Evolutionary conservation across 2,888 invertebrate species (phyloP), one percentile per base, ranked within the genome.

Genomic region (Calephelis perditalis): DNA sequence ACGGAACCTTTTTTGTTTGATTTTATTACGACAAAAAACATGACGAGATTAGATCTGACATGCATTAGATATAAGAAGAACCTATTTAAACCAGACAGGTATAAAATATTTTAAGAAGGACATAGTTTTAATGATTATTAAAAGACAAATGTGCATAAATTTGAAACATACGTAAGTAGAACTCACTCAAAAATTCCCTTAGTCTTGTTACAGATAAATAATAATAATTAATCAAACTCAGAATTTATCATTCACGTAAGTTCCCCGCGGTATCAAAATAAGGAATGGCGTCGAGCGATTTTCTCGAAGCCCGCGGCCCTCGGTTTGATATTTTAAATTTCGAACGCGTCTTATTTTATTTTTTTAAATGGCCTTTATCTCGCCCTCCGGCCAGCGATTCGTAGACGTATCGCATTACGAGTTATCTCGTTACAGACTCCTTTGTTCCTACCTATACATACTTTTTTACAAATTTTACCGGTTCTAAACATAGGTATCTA

Each of bases 321-420:
- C 74, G 66, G 75, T 73, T 73, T 72, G 79, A 78, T 84, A 84
- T 86, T 84, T 86, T 79, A 78, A 86, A 83, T 84, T 85, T 82
- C 76, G 81, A 86, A 81, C 77, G 74, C 71, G 70, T 74, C 69
- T 66, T 65, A 73, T 79, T 77, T 64, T 66, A 64, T 76, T 82
- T 78, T 79, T 78, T 75, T 75, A 79, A 82, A 77, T 77, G 75
- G 80, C 77, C 79, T 85, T 83, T 85, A 84, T 84, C 80, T 84
- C 76, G 78, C 81, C 84, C 80, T 80, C 81, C 79, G 79, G 81
- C 82, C 81, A 79, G 73, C 74, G 82, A 82, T 82, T 82, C 82
- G 82, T 85, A 82, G 79, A 76, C 78, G 77, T 84, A 85, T 89
- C 85, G 77, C 84, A 82, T 89, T 88, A 86, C 88, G 77, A 73